phyloP scores from a whole-genome alignment of 2,113 vertebrate species.

The Pterophyllum scalare region DNA sequence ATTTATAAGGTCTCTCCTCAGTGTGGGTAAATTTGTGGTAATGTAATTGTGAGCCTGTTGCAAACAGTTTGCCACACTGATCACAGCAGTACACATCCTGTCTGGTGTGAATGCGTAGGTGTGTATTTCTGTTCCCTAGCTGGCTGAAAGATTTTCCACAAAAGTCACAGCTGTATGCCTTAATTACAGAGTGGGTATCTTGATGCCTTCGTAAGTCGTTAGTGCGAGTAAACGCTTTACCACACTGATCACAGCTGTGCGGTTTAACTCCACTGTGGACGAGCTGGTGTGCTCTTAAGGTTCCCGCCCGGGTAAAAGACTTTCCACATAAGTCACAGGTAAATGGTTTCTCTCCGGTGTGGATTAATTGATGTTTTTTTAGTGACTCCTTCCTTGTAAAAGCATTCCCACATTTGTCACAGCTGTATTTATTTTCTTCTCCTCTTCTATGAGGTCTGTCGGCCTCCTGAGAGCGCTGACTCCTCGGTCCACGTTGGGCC shows the following conservation, averaged over 20 bases:
- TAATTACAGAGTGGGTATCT: not conserved
- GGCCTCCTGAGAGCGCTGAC: not conserved
- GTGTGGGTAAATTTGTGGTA: not conserved
- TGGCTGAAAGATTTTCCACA: not conserved
- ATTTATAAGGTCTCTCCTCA: constrained; percentile 4
- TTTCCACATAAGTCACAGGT: not conserved
- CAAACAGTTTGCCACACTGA: not conserved
- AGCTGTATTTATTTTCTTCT: fast-evolving
- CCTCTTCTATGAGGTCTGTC: not conserved
- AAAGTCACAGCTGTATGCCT: not conserved
- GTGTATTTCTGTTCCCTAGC: not conserved
- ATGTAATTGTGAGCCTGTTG: not conserved
- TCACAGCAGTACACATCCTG: not conserved
- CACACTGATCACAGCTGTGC: not conserved
- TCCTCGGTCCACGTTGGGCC: fast-evolving
- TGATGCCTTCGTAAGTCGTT: not conserved
- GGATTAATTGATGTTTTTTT: not conserved
- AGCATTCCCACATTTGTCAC: not conserved
- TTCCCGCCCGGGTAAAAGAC: not conserved
- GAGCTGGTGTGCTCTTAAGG: not conserved
- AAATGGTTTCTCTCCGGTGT: not conserved
- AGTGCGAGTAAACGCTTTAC: not conserved
- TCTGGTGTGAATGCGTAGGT: not conserved
- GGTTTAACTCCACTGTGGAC: not conserved
- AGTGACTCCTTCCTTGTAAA: not conserved